A percentile compares a stretch with the other conserved stretches of the same genome.
These are phyloP conservation scores for Manis javanica DNA, from an alignment of 2,797 vertebrate species.

Conservation along the genomic window DNA sequence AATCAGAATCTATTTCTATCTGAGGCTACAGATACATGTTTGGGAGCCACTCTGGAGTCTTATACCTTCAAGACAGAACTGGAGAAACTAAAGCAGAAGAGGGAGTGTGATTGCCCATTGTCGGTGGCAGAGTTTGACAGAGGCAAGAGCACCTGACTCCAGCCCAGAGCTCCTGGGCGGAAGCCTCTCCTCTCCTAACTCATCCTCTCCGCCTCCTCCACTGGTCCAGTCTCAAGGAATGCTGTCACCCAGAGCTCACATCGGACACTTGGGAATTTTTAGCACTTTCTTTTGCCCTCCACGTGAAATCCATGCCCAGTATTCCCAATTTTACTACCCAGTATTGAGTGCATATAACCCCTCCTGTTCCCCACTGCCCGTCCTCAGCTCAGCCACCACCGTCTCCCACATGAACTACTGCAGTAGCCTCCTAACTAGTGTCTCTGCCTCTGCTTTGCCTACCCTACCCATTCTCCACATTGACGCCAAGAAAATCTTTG, in stretches of 20 bases:
- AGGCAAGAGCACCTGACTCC: neutral
- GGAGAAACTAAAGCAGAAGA: neutral
- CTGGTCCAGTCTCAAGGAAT: neutral
- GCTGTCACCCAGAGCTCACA: neutral
- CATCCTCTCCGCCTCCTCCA: neutral
- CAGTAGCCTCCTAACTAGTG: neutral
- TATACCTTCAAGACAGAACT: neutral
- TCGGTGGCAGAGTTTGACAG: neutral
- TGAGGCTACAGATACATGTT: neutral
- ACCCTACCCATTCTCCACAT: neutral
- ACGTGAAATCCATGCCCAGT: neutral
- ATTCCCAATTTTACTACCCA: neutral
- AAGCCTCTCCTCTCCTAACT: neutral
- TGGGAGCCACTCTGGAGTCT: neutral
- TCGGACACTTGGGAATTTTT: neutral
- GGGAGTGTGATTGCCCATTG: neutral
- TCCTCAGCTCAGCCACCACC: neutral
- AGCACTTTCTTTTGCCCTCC: neutral
- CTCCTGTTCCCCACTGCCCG: neutral
- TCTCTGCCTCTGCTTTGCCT: neutral
- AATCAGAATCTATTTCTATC: neutral
- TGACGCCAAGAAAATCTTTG: neutral
- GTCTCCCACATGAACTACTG: neutral
- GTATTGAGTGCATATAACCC: neutral
- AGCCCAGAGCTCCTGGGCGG: neutral